Percentiles rank a stretch among this genome's conserved stretches.
These are phyloP conservation scores for Dendrolimus punctatus DNA, from an alignment of 1,140 invertebrate genomes.

Conservation along the genomic window DNA sequence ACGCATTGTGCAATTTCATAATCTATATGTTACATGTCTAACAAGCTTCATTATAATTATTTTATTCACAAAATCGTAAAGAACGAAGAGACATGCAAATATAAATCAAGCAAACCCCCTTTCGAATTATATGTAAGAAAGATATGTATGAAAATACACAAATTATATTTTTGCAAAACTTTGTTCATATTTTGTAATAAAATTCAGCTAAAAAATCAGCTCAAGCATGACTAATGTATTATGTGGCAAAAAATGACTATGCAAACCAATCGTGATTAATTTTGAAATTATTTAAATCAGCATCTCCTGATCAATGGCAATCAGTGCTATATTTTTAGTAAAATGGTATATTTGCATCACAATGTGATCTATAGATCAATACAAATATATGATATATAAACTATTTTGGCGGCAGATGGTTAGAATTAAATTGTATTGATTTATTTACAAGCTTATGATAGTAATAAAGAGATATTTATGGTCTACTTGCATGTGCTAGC, in stretches of 20 bases:
- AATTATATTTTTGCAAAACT: constrained; percentile 9
- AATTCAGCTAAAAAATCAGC: constrained; percentile 11
- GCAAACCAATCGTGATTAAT: constrained; percentile 8
- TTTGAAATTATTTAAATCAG: constrained; percentile 14
- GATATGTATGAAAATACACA: constrained; percentile 7
- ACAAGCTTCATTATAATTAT: too few species aligned
- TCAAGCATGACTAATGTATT: not conserved
- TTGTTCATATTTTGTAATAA: constrained; percentile 10
- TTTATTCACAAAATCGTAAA: too few species aligned
- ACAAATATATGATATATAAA: too few species aligned
- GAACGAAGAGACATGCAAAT: too few species aligned
- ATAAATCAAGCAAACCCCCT: too few species aligned
- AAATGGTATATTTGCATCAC: constrained; percentile 22
- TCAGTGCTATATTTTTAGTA: not conserved
- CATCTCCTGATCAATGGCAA: not conserved
- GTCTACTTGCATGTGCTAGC: too few species aligned
- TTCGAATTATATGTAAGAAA: too few species aligned
- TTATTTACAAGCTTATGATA: too few species aligned
- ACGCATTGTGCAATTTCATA: too few species aligned
- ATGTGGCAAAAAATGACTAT: too few species aligned
- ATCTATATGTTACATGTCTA: too few species aligned
- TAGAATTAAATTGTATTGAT: not conserved
- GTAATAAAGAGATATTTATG: too few species aligned
- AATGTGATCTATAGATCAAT: not conserved
- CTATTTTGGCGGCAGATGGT: not conserved